Conservation (phyloP, 2,113 vertebrate genomes). For the Talpa occidentalis region DNA sequence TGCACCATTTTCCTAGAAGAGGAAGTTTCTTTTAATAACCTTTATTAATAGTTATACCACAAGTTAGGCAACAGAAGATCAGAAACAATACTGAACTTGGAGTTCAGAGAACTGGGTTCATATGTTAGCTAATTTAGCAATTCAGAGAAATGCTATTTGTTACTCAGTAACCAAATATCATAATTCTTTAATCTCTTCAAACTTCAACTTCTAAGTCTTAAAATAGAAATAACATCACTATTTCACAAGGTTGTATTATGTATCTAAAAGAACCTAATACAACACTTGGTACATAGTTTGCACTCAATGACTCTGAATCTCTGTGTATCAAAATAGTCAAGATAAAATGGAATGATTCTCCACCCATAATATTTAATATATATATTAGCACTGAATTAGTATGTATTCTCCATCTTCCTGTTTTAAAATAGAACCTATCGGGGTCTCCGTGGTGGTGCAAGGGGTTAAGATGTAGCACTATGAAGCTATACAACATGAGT, state of each 20-base stretch:
- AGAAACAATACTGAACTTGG: not conserved
- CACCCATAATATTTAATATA: conserved; percentile 30
- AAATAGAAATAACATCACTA: not conserved
- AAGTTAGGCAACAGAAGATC: not conserved
- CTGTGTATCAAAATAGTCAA: conserved; percentile 28
- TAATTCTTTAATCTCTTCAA: conserved; percentile 29
- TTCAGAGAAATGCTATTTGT: conserved; percentile 32
- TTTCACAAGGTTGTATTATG: not conserved
- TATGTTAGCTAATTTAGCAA: not conserved
- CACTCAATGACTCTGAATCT: not conserved
- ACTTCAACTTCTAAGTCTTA: conserved; percentile 33
- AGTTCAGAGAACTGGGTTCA: not conserved
- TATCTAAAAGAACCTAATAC: not conserved
- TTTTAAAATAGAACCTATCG: conserved; percentile 59
- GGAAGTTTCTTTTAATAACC: not conserved
- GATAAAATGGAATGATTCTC: conserved; percentile 51
- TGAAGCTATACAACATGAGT: too few species aligned
- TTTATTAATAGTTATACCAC: conserved; percentile 28
- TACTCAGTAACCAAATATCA: not conserved
- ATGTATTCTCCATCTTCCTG: conserved; percentile 41
- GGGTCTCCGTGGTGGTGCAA: too few species aligned
- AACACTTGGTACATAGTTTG: not conserved
- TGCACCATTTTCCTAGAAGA: not conserved
- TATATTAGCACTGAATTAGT: conserved; percentile 36
- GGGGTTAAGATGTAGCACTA: too few species aligned